Evolutionary conservation across 1,140 invertebrate genomes (phyloP).

Genomic region (Heliconius melpomene): DNA sequence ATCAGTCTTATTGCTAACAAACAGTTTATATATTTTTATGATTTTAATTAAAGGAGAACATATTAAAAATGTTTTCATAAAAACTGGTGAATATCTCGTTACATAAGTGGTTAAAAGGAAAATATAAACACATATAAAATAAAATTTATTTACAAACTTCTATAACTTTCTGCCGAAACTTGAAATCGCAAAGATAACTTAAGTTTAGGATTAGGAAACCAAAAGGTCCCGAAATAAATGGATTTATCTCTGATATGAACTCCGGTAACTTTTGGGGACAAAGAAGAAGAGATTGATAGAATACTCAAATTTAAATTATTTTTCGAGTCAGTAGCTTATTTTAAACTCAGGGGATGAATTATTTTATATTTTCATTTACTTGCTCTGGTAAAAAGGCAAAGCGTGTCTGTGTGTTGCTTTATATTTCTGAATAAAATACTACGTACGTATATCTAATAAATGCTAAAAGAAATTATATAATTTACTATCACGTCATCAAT

Average conservation of each 20-base stretch:
- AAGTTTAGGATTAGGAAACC: conserved; percentile 47
- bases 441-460: not conserved
- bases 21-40: too few relatives aligned
- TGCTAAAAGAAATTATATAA: not conserved
- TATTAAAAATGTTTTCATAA: too few relatives aligned
- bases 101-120: conserved; percentile 59
- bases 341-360: not conserved
- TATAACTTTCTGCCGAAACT: conserved; percentile 48
- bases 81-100: conserved; percentile 39
- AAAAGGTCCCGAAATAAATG: conserved; percentile 33
- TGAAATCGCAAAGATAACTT: conserved; percentile 50
- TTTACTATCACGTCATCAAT: not conserved
- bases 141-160: conserved; percentile 55
- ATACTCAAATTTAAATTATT: not conserved
- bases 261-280: not conserved
- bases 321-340: not conserved
- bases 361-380: not conserved
- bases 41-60: too few relatives aligned
- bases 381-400: too few relatives aligned
- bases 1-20: too few relatives aligned
- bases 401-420: not conserved
- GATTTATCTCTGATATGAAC: conserved; percentile 6
- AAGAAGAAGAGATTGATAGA: not conserved
- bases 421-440: not conserved
- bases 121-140: conserved; percentile 43